Evolutionary conservation across 2,888 invertebrate genomes (phyloP).

Genomic region (Chesias legatella): DNA sequence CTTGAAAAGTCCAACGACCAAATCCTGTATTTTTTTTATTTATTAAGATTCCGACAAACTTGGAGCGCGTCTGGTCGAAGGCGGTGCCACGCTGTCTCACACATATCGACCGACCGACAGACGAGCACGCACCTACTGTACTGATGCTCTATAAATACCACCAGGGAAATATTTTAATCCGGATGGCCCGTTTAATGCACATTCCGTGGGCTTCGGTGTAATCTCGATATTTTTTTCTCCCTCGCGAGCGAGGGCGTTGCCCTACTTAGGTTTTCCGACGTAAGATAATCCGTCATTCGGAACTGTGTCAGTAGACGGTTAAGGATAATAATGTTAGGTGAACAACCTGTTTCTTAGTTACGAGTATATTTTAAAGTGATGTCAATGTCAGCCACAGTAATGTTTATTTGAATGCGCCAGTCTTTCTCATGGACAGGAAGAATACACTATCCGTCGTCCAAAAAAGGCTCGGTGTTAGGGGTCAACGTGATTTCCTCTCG

Average conservation of each 20-base stretch:
- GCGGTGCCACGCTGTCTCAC: slow-evolving; percentile 79
- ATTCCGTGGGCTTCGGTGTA: slow-evolving; percentile 64
- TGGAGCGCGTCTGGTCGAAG: slow-evolving; percentile 63
- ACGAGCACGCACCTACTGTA: slow-evolving; percentile 72
- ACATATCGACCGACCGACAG: slow-evolving; percentile 64
- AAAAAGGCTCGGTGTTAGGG: slow-evolving; percentile 68
- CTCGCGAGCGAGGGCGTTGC: slow-evolving; percentile 51
- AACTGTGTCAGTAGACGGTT: slow-evolving; percentile 59
- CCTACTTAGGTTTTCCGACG: slow-evolving; percentile 48
- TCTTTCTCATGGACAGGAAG: slow-evolving; percentile 47
- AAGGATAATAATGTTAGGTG: slow-evolving; percentile 51
- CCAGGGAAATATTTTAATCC: slow-evolving; percentile 77
- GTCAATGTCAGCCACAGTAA: slow-evolving; percentile 37
- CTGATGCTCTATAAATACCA: slow-evolving; percentile 74
- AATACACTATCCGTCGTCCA: slow-evolving; percentile 55
- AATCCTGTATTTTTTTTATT: no score
- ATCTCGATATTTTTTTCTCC: slow-evolving; percentile 53
- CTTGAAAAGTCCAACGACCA: slow-evolving; percentile 53
- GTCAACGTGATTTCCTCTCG: slow-evolving; percentile 73
- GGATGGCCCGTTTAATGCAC: slow-evolving; percentile 74
- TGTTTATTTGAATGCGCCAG: slow-evolving; percentile 32
- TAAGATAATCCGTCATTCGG: slow-evolving; percentile 49
- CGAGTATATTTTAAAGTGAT: slow-evolving; percentile 41
- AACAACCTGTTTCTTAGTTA: slow-evolving; percentile 45
- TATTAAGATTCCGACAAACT: slow-evolving; percentile 64